A percentile compares a stretch with the other conserved stretches of the same genome.
These are phyloP conservation scores for Drosophila seclusa DNA, from an alignment of 2,888 invertebrate species.

Conservation along the genomic window DNA sequence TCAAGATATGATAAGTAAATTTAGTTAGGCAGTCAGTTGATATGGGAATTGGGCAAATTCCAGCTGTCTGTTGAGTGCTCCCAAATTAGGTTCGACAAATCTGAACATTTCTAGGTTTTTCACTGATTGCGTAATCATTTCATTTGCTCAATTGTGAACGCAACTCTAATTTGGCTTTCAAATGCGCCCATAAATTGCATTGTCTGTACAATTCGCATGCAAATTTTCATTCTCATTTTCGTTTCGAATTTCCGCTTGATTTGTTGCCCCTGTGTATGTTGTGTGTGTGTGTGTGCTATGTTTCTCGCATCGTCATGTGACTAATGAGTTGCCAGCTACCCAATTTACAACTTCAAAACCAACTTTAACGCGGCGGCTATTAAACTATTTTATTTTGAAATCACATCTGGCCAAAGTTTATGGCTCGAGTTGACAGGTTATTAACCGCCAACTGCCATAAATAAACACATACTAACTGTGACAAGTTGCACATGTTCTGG, in stretches of 20 bases:
- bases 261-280: constrained; percentile 6
- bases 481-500: constrained; percentile 39
- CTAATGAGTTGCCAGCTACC: constrained; percentile 34
- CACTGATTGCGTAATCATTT: constrained; percentile 20
- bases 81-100: constrained; percentile 7
- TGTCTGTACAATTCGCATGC: constrained; percentile 43
- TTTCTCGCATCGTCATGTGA: constrained; percentile 35
- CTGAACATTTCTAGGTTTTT: constrained; percentile 17
- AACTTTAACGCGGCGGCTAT: constrained; percentile 11
- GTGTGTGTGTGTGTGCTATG: constrained; percentile 1
- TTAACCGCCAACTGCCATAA: constrained; percentile 27
- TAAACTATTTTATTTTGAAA: neutral
- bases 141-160: constrained; percentile 29
- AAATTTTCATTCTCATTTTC: constrained; percentile 41
- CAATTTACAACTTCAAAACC: constrained; percentile 29
- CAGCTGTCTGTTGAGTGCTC: neutral
- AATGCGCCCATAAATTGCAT: constrained; percentile 44
- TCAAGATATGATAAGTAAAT: constrained; percentile 7
- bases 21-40: neutral
- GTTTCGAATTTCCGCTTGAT: constrained; percentile 39
- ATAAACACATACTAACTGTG: constrained; percentile 38
- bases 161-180: constrained; percentile 43
- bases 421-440: constrained; percentile 23
- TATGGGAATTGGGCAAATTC: constrained; percentile 2
- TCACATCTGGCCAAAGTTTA: constrained; percentile 5